A percentile compares a stretch with the other conserved stretches of the same genome.
phyloP scores from a whole-genome alignment of 2,113 vertebrate species.

The Strix uralensis region DNA sequence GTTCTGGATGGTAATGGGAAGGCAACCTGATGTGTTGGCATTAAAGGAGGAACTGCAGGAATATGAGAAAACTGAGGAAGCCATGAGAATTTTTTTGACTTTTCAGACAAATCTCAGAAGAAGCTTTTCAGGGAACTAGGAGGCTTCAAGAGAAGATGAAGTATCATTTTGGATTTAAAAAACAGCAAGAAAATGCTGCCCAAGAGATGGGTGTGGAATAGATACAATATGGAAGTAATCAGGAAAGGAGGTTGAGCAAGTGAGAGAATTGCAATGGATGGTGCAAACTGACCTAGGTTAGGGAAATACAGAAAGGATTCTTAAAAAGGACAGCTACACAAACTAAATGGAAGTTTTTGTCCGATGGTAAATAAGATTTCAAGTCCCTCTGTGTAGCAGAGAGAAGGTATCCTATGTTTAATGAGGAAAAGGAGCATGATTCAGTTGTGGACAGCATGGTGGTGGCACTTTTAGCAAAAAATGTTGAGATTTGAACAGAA shows the following conservation, averaged over 20 bases:
- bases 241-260: neutral
- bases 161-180: neutral
- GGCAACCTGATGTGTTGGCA: neutral
- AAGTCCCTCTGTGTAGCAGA: neutral
- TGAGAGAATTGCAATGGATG: neutral
- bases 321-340: neutral
- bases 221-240: slow-evolving; percentile 7
- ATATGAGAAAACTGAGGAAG: neutral
- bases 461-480: neutral
- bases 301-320: neutral
- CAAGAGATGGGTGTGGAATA: neutral
- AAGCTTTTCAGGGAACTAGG: neutral
- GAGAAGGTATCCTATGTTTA: neutral
- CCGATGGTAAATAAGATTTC: neutral
- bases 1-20: neutral
- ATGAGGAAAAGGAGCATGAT: neutral
- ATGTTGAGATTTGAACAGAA: neutral
- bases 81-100: neutral
- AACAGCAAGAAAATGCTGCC: neutral
- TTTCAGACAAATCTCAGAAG: neutral
- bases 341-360: neutral
- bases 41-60: neutral
- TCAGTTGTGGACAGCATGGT: neutral
- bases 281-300: neutral
- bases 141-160: neutral